A percentile compares a stretch with the other conserved stretches of the same genome.
Conservation (phyloP, 2,797 vertebrate species). For the Trachurus trachurus region DNA sequence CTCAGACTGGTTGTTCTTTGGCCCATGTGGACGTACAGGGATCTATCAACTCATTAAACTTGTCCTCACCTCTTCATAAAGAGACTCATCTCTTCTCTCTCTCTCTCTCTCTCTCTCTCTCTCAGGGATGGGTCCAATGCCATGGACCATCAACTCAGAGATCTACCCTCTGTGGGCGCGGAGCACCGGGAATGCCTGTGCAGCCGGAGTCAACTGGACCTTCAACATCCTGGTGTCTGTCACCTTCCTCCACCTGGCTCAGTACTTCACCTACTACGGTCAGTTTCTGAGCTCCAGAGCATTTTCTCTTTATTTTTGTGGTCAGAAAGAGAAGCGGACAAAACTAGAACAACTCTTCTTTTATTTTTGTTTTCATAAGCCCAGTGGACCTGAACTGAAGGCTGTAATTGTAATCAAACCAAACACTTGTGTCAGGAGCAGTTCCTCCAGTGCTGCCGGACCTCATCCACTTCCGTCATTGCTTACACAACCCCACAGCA, state of each 20-base stretch:
- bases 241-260: slow-evolving; percentile 95
- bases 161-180: slow-evolving; percentile 99
- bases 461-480: neutral
- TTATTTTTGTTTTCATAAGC: neutral
- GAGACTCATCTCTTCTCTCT: neutral
- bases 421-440: slow-evolving; percentile 3
- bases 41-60: neutral
- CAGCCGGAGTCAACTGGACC: slow-evolving; percentile 97
- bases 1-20: too few relatives aligned
- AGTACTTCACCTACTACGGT: slow-evolving; percentile 98
- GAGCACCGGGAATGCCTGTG: slow-evolving; percentile 97
- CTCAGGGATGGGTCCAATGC: slow-evolving; percentile 98
- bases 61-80: neutral
- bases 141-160: slow-evolving; percentile 99
- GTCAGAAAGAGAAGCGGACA: neutral
- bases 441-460: slow-evolving; percentile 8
- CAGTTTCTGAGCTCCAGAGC: slow-evolving; percentile 36
- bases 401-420: slow-evolving; percentile 9
- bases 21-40: neutral
- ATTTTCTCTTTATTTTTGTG: neutral
- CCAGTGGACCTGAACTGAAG: neutral
- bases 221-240: slow-evolving; percentile 96
- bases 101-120: neutral
- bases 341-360: neutral
- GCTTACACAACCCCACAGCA: neutral